These are phyloP conservation scores for Gerris buenoi DNA, from an alignment of 1,140 invertebrate species.

Conservation along the genomic window DNA sequence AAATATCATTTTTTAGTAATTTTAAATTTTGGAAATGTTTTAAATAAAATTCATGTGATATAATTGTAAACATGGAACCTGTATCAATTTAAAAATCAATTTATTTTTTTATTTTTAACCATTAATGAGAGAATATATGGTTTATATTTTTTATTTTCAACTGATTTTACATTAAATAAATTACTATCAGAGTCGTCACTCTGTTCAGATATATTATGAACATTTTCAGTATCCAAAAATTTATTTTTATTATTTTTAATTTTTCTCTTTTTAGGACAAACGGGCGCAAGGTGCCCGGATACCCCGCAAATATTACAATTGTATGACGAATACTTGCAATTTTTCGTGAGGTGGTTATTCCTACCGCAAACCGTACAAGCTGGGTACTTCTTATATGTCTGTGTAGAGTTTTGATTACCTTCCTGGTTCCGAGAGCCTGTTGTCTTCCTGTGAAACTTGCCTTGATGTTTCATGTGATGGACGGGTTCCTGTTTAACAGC, in stretches of 20 bases:
- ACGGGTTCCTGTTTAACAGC: neutral
- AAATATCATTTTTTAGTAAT: neutral
- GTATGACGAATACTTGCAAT: neutral
- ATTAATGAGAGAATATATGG: neutral
- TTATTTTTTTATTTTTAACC: neutral
- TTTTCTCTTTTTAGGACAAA: neutral
- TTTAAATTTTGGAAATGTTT: neutral
- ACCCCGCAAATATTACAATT: neutral
- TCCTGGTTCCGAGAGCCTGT: neutral
- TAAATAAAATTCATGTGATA: neutral
- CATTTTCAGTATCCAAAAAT: no score
- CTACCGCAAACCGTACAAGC: neutral
- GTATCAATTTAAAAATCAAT: neutral
- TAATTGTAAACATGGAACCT: neutral
- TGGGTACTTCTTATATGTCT: neutral
- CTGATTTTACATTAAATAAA: neutral
- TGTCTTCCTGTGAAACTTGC: neutral
- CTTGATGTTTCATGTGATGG: neutral
- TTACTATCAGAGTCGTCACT: neutral
- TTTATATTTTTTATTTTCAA: neutral
- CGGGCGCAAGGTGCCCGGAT: neutral
- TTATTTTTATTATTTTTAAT: neutral
- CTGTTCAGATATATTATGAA: neutral
- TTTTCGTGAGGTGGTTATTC: neutral
- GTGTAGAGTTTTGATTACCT: neutral